A percentile compares a stretch with the other conserved stretches of the same genome.
Evolutionary conservation across 30 jellyfish, hydroid and myxozoan genomes (phyloP).

Genomic region (Nemopilema nomurai): DNA sequence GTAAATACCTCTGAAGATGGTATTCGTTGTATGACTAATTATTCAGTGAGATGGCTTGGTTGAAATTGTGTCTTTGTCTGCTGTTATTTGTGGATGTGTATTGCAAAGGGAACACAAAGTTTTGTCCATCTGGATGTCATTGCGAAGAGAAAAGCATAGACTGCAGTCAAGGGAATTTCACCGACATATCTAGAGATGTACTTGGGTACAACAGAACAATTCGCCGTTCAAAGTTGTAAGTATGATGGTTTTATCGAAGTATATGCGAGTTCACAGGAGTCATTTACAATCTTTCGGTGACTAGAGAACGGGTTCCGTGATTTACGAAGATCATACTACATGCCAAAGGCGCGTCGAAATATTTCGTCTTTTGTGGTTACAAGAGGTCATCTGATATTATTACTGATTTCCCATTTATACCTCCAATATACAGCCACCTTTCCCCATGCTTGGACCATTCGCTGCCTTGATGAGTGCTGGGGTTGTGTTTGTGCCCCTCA

Average conservation of each 20-base stretch:
- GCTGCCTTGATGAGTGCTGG: too few species aligned
- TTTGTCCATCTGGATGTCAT: conserved; percentile 45
- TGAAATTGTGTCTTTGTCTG: background rate
- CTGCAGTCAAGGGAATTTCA: conserved; percentile 43
- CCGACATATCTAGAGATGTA: conserved; percentile 30
- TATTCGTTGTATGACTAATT: background rate
- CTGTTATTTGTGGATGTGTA: conserved; percentile 1
- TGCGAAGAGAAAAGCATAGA: conserved; percentile 52
- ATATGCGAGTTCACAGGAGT: background rate
- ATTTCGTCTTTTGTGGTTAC: background rate
- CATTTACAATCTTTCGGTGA: background rate
- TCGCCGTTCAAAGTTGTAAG: conserved; percentile 49
- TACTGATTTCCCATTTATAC: background rate
- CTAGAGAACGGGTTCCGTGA: too few species aligned
- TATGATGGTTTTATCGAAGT: background rate
- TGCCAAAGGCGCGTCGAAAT: background rate
- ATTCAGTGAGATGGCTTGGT: conserved; percentile 8
- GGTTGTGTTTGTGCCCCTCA: background rate
- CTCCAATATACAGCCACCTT: too few species aligned
- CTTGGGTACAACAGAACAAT: conserved; percentile 36
- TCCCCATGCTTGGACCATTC: too few species aligned
- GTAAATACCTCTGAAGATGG: too few species aligned
- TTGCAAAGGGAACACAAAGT: conserved; percentile 13
- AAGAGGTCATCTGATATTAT: background rate
- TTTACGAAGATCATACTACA: too few species aligned